Base-by-base conservation (phyloP, 2,113 vertebrate genomes). In the Myiozetetes cayanensis region DNA sequence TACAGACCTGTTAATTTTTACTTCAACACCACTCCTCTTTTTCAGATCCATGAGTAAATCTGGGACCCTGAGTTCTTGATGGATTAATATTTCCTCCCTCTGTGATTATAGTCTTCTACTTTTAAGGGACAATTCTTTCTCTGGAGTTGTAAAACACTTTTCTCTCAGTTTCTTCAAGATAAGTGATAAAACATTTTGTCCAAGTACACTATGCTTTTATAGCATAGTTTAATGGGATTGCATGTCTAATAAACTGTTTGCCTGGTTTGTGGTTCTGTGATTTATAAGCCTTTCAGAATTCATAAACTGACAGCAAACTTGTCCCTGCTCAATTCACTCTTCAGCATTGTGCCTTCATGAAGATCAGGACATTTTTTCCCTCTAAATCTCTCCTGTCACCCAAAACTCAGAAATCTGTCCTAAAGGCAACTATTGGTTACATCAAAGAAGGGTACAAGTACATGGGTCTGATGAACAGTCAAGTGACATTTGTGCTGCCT, bases 201-300 rank as follows among this genome's bases (percentile, higher is more conserved):
- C 62, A 76, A 74, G 31, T 78, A 61, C 50, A 2, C 1, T 77
- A 16, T 33, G n/a, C 6, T 77, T 87, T 91, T 84, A 75, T 37
- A 59, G 31, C 33, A 20, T 23, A 74, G 27, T 77, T 71, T 68
- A 76, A 71, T 25, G 18, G 31, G 61, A 87, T 91, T 94, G 15
- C 43, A 47, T 80, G 35, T 37, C 83, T 89, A 90, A 74, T 78
- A 94, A 80, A 52, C 12, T 19, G 41, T 66, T 92, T 94, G 25
- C 41, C 47, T 86, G 83, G 24, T 15, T 90, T 72, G 35, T 81
- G 19, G 33, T 61, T 49, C 25, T 67, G 35, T 56, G n/a, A 82
- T 94, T 96, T 92, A 65, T 75, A 52, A 89, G 47, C 37, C 49
- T 84, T 84, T 90, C 87, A 86, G 71, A 89, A 84, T 72, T 72